Base-by-base conservation (phyloP, 2,113 vertebrate genomes). In the Chauna torquata region DNA sequence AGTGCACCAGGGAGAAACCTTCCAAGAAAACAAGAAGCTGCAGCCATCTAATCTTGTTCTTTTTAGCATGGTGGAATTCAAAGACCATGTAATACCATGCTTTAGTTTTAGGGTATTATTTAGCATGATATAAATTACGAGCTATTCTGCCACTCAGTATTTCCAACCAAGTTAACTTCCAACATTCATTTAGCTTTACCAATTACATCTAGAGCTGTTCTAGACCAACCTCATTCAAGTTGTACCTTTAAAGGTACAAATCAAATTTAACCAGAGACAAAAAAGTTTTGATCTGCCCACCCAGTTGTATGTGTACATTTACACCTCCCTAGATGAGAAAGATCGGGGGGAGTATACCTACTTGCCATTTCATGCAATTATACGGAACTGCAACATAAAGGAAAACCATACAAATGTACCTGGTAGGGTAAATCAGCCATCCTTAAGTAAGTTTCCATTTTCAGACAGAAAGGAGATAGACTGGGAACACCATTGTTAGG, bases 371-470 rank as follows among this genome's bases (percentile, higher is more conserved):
- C 70, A 69, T 0, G 1, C 15, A 79, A 72, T 74, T 57, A 42
- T 1, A 96, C 50, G 2, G 4, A 94, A 32, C 54, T 27, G 47
- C 50, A 91, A 40, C 0, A 11, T 24, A 94, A 86, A 59, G 76
- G 34, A 82, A 94, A 84, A 77, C 32, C 36, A 71, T 28, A 85
- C 11, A 13, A 14, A 72, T 36, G 92, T 98, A 99, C 99, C 99
- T 99, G 99, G 97, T 99, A 99, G 58, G 99, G 99, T 95, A 99
- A 98, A 95, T 99, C 99, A 74, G 99, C 98, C 99, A 99, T 99
- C 95, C 99, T 98, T 96, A 99, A 98, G 95, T 99, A 99, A 3
- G 99, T 99, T 98, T 99, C 99, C 98, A 99, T 99, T 97, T 99
- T 99, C 97, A 99, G 98, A 96, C 99, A 99, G 98, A 99, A 99